A percentile compares a stretch with the other conserved stretches of the same genome.
phyloP scores from a whole-genome alignment of 2,888 invertebrate genomes.

The Lochmaea crataegi region DNA sequence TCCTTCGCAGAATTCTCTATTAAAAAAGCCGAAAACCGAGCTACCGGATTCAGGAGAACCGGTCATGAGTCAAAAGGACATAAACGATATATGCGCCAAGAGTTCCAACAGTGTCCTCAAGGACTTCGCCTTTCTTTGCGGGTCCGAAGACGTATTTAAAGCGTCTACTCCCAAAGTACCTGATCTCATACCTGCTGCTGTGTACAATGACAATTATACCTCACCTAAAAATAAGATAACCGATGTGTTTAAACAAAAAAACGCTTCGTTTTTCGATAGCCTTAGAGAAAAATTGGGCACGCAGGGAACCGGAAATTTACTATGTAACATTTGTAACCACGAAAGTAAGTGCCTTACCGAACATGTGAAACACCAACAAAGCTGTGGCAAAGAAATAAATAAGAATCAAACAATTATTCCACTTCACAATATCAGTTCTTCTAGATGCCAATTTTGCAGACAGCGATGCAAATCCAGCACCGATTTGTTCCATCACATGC shows the following conservation, averaged over 20 bases:
- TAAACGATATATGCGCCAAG: constrained; percentile 66
- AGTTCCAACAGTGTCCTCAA: constrained; percentile 67
- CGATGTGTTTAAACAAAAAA: constrained; percentile 71
- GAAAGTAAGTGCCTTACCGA: constrained; percentile 85
- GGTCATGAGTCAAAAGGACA: constrained; percentile 64
- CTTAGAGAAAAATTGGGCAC: constrained; percentile 79
- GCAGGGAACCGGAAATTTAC: constrained; percentile 72
- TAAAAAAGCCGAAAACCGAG: constrained; percentile 37
- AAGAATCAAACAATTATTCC: constrained; percentile 56
- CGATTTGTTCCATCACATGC: constrained; percentile 81
- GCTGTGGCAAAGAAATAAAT: constrained; percentile 66
- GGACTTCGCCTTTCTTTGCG: constrained; percentile 69
- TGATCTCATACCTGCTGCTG: constrained; percentile 58
- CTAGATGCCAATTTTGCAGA: constrained; percentile 87
- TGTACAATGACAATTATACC: constrained; percentile 42
- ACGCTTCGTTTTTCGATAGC: constrained; percentile 84
- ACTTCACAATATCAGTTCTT: constrained; percentile 72
- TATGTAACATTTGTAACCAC: constrained; percentile 78
- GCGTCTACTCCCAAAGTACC: constrained; percentile 54
- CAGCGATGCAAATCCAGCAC: constrained; percentile 88
- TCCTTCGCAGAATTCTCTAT: constrained; percentile 65
- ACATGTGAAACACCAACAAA: constrained; percentile 82
- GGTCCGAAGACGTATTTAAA: constrained; percentile 62
- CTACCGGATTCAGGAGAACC: constrained; percentile 55
- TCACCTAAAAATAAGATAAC: constrained; percentile 46